phyloP scores from a whole-genome alignment of 2,888 invertebrate genomes.

The Neoaliturus tenellus region DNA sequence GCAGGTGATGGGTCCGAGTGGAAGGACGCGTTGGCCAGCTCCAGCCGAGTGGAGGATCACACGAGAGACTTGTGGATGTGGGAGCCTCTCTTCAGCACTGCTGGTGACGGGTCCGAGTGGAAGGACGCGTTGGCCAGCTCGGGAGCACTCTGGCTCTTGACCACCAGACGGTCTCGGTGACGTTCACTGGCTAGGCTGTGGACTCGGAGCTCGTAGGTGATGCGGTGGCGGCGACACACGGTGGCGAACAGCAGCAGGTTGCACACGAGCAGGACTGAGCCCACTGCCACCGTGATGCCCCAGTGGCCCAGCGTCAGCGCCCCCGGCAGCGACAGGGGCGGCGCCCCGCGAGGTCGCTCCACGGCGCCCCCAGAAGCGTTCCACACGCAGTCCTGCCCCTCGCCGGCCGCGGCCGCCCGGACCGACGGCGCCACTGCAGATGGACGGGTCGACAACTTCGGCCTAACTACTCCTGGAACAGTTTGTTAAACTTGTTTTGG shows the following conservation, averaged over 20 bases:
- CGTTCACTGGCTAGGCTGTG: neutral
- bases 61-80: neutral
- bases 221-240: slow-evolving; percentile 14
- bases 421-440: neutral
- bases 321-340: neutral
- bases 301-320: slow-evolving; percentile 9
- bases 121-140: slow-evolving; percentile 20
- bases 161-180: neutral
- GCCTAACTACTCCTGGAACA: slow-evolving; percentile 20
- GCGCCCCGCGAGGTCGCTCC: neutral
- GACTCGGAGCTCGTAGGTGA: slow-evolving; percentile 1
- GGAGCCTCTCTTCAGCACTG: neutral
- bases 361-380: neutral
- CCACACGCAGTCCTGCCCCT: neutral
- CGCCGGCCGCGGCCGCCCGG: neutral
- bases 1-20: neutral
- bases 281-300: slow-evolving; percentile 14
- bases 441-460: neutral
- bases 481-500: too few species aligned
- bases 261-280: neutral
- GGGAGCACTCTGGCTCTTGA: slow-evolving; percentile 27
- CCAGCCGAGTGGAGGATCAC: neutral
- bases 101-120: neutral
- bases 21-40: neutral
- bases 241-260: slow-evolving; percentile 21